phyloP scores from a whole-genome alignment of 2,888 invertebrate genomes.

The Rhogogaster chlorosoma region DNA sequence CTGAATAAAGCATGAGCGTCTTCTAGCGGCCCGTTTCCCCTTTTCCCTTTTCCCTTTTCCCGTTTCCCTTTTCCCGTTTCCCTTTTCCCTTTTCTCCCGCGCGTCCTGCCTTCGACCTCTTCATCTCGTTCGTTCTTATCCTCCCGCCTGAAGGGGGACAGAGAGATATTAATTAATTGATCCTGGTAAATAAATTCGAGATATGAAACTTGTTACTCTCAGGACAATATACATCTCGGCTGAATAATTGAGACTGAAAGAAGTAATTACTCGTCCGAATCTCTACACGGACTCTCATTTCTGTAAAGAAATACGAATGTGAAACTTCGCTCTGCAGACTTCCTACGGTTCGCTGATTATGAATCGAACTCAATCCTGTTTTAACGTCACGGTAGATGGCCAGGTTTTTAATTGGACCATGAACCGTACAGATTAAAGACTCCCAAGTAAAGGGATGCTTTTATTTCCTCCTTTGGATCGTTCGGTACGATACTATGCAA shows the following conservation, averaged over 20 bases:
- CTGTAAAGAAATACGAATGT: neutral
- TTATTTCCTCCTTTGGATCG: neutral
- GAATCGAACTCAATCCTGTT: neutral
- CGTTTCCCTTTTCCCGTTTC: neutral
- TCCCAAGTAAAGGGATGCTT: neutral
- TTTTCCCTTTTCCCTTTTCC: too few relatives aligned
- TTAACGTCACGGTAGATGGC: neutral
- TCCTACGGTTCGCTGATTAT: neutral
- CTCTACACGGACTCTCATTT: neutral
- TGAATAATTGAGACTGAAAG: neutral
- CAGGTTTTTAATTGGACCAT: neutral
- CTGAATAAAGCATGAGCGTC: slow-evolving; percentile 74
- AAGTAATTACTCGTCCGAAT: slow-evolving; percentile 17
- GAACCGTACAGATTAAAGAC: neutral
- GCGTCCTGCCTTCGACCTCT: neutral
- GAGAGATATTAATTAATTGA: slow-evolving; percentile 14
- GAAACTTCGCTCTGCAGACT: neutral
- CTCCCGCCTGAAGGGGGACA: neutral
- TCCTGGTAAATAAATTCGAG: neutral
- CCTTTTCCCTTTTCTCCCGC: neutral
- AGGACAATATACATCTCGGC: slow-evolving; percentile 5
- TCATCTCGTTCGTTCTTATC: neutral
- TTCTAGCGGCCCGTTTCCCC: slow-evolving; percentile 50
- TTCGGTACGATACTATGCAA: neutral
- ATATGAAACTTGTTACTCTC: neutral